Evolutionary conservation across 2,888 invertebrate species (phyloP).

Genomic region (Aphelenchoides bicaudatus): DNA sequence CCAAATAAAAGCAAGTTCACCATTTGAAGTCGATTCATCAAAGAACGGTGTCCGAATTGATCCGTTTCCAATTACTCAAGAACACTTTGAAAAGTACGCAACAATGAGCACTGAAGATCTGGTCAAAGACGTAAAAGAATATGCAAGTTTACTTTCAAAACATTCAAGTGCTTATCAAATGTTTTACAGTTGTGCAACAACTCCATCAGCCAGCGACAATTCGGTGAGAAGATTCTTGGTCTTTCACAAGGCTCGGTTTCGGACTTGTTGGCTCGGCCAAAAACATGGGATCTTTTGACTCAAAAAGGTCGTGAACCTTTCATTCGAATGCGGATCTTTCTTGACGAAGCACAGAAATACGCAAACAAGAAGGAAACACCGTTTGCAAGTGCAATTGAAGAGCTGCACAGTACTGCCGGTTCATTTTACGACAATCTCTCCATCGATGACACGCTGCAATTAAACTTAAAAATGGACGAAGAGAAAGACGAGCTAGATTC

Average conservation of each 20-base stretch:
- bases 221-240: constrained; percentile 95
- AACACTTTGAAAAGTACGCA: constrained; percentile 89
- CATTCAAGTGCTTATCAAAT: too few relatives aligned
- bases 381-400: constrained; percentile 13
- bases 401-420: constrained; percentile 16
- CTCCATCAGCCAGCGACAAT: constrained; percentile 84
- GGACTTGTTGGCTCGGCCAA: constrained; percentile 90
- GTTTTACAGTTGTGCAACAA: constrained; percentile 64
- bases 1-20: background rate
- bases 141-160: too few relatives aligned
- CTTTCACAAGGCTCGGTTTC: constrained; percentile 87
- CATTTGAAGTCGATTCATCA: constrained; percentile 4
- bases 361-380: constrained; percentile 20
- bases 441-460: background rate
- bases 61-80: constrained; percentile 93
- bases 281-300: constrained; percentile 98
- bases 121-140: constrained; percentile 67
- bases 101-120: constrained; percentile 97
- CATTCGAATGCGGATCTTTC: constrained; percentile 94
- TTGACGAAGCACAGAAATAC: constrained; percentile 62
- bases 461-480: background rate
- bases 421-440: background rate
- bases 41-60: constrained; percentile 64
- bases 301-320: constrained; percentile 84
- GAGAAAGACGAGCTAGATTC: too few relatives aligned